Base-by-base conservation (phyloP, 1,140 invertebrate genomes). In the Stegodyphus mimosarum region DNA sequence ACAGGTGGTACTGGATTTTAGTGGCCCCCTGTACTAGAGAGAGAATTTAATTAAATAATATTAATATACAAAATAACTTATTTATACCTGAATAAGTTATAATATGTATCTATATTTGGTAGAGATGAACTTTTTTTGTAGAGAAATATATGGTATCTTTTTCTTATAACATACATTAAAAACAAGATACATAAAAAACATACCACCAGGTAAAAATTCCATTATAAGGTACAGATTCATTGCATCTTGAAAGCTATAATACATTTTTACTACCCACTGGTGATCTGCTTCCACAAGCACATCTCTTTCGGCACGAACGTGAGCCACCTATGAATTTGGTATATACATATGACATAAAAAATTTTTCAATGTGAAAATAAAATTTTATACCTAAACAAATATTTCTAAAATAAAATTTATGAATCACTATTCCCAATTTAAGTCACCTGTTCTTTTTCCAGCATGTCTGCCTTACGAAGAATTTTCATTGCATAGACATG, bases 401-500 rank as follows among this genome's bases (percentile, higher is more conserved):
- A 33, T 33, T 33, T 33, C 33, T 33, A 33, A 33, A 33, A 33
- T 33, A 33, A 33, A 33, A 33, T 33, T 33, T 33, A 33, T 33
- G 33, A 33, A 33, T 33, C 33, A 33, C 33, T 33, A 33, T 33
- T 33, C 33, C 33, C 33, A 33, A 33, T 33, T 33, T 60, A 60
- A 77, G 13, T 9, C 74, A 93, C 92, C 92, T 99, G 98, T 92
- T 99, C 98, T 90, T 99, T 99, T 90, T 99, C 98, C 70, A 99
- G 92, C 98, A 99, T 99, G 90, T 99, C 98, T 13, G 97, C 96
- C 91, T 99, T 99, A 83, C 98, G 93, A 53, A 99, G 93, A 90
- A 99, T 99, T 92, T 99, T 99, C 99, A 99, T 99, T 13, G 99
- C 99, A 91, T 99, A 99, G 48, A 99, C 97, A 92, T 99, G 98